phyloP scores from a whole-genome alignment of 2,888 invertebrate genomes.

The Rhimphoctona megacephalus region DNA sequence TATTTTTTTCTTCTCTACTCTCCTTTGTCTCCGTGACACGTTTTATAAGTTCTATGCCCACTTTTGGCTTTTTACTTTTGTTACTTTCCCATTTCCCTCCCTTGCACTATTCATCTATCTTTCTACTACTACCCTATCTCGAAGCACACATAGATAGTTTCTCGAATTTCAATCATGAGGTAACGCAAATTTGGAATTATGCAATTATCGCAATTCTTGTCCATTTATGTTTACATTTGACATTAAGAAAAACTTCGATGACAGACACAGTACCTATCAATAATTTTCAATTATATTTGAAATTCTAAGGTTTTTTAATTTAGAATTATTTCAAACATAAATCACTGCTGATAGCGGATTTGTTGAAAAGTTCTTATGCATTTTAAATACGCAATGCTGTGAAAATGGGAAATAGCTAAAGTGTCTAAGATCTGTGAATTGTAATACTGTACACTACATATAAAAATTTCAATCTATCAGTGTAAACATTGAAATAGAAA shows the following conservation, averaged over 20 bases:
- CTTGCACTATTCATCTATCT: not conserved
- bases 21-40: constrained; percentile 5
- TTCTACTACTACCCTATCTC: not conserved
- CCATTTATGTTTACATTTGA: constrained; percentile 7
- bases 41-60: constrained; percentile 40
- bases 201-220: not conserved
- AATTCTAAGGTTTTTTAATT: not conserved
- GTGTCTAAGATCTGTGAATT: not conserved
- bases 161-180: constrained; percentile 46
- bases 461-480: constrained; percentile 44
- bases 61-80: constrained; percentile 35
- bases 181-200: constrained; percentile 39
- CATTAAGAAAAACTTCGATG: not conserved
- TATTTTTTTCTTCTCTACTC: constrained; percentile 16
- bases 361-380: not conserved
- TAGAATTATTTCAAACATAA: not conserved
- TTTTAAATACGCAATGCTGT: not conserved
- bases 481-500: constrained; percentile 39
- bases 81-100: constrained; percentile 44
- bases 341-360: not conserved
- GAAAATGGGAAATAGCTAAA: not conserved
- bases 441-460: not conserved
- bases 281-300: not conserved
- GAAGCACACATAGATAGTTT: constrained; percentile 22
- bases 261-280: not conserved